These are phyloP conservation scores for Plagodis pulveraria DNA, from an alignment of 2,888 invertebrate species.

Conservation along the genomic window DNA sequence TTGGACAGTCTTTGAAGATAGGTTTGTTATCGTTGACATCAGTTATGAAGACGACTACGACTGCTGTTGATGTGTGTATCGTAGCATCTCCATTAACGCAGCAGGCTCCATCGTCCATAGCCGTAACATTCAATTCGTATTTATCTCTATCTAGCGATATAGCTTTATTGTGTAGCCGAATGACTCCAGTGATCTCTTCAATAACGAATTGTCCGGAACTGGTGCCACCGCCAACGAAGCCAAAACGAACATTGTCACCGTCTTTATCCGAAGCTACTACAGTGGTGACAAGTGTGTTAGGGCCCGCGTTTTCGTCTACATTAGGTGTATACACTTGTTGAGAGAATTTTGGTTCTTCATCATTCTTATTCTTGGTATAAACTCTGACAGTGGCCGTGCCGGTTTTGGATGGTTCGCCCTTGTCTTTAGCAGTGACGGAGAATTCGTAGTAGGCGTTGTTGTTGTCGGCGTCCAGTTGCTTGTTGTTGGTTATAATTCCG, in stretches of 20 bases:
- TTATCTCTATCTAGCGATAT: conserved; percentile 96
- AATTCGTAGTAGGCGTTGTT: conserved; percentile 99
- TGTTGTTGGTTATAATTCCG: conserved; percentile 96
- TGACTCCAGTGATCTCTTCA: conserved; percentile 97
- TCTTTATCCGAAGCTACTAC: conserved; percentile 99
- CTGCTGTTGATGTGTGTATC: conserved; percentile 96
- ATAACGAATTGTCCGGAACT: conserved; percentile 97
- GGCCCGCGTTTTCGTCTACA: conserved; percentile 97
- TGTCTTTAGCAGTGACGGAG: conserved; percentile 96
- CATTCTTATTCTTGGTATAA: conserved; percentile 99
- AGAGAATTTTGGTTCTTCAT: conserved; percentile 98
- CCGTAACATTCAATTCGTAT: conserved; percentile 98
- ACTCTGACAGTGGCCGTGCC: conserved; percentile 97
- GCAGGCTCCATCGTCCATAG: conserved; percentile 98
- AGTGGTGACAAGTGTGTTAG: conserved; percentile 97
- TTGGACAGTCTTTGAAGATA: conserved; percentile 96
- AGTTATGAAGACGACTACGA: conserved; percentile 98
- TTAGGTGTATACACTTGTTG: conserved; percentile 98
- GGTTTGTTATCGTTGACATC: conserved; percentile 99
- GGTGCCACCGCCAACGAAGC: conserved; percentile 95
- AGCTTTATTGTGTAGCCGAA: conserved; percentile 93
- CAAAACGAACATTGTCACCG: conserved; percentile 97
- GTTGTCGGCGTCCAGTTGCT: conserved; percentile 97
- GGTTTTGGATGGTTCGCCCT: conserved; percentile 96
- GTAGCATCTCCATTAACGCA: conserved; percentile 95